Base-by-base conservation (phyloP, 2,113 vertebrate genomes). In the Xiphophorus maculatus region DNA sequence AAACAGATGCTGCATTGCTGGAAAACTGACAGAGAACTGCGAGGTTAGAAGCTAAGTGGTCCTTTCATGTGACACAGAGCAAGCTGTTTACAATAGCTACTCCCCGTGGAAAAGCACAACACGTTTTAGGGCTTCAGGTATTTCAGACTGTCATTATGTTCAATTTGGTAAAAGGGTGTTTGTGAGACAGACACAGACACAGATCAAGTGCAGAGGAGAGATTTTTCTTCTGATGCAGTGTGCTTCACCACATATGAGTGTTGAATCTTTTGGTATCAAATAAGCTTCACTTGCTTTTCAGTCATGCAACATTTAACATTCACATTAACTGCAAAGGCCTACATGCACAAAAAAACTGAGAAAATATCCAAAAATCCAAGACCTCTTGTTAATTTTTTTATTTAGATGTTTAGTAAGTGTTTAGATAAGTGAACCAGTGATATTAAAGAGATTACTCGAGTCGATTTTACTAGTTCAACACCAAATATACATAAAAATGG, bases 61-160 rank as follows among this genome's bases (percentile, higher is more conserved):
- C 83, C 83, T 67, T 81, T 66, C 27, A 65, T 60, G 69, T 71
- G 86, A 77, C 71, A 65, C 0, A 80, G 68, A 91, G 51, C 61
- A 68, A 81, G 62, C 70, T 22, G 51, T 79, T 37, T 33, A 72
- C 77, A 32, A 27, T 17, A 79, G 64, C 73, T 77, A 73, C 71
- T 66, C 72, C 66, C 79, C 32, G 29, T 28, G 69, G 77, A 73
- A 73, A 70, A 64, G 4, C 32, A 44, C 72, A 68, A 63, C 14
- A 29, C 8, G 28, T 66, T 77, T 66, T 30, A 73, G 30, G 42
- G 60, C 48, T 74, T 80, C 27, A 75, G 73, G 71, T 30, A 81
- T 81, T 70, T 80, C 27, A 72, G 14, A 42, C 40, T 29, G 65
- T 63, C 58, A 61, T 66, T 28, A 35, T 68, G 58, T 61, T 54